Conservation (phyloP, 2,113 vertebrate genomes). For the Sinocyclocheilus maitianheensis region DNA sequence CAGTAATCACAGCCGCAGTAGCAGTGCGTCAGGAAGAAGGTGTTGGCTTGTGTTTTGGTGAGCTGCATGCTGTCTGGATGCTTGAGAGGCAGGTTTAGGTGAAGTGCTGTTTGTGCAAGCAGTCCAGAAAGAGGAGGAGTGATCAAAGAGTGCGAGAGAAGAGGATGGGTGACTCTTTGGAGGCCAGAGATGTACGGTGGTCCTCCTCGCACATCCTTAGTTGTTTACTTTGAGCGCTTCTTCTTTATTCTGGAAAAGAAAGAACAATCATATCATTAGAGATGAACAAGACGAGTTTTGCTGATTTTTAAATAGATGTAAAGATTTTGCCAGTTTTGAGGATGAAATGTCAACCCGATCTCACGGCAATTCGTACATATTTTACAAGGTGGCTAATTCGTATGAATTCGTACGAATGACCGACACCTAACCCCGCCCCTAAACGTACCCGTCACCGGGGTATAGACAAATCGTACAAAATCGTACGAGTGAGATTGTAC, state of each 20-base stretch:
- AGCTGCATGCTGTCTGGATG: slow-evolving; percentile 34
- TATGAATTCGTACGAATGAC: no score
- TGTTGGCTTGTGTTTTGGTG: slow-evolving; percentile 41
- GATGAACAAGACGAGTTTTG: neutral
- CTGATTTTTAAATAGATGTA: neutral
- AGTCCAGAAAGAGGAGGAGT: slow-evolving; percentile 61
- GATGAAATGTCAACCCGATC: neutral
- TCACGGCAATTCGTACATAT: no score
- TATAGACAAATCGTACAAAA: no score
- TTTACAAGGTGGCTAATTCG: no score
- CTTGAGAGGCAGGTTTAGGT: slow-evolving; percentile 48
- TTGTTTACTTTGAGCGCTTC: slow-evolving; percentile 35
- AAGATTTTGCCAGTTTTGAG: neutral
- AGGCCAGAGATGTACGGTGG: slow-evolving; percentile 1
- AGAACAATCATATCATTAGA: neutral
- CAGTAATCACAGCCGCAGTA: neutral
- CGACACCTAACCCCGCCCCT: no score
- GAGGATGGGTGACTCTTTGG: slow-evolving; percentile 25
- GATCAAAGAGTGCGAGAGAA: slow-evolving; percentile 35
- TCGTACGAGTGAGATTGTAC: no score
- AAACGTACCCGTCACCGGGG: no score
- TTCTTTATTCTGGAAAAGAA: slow-evolving; percentile 58
- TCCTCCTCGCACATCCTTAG: neutral
- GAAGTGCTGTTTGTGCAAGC: slow-evolving; percentile 76
- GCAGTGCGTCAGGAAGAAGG: slow-evolving; percentile 33